Base-by-base conservation (phyloP, 2,888 invertebrate species). In the Chirona hameri region DNA sequence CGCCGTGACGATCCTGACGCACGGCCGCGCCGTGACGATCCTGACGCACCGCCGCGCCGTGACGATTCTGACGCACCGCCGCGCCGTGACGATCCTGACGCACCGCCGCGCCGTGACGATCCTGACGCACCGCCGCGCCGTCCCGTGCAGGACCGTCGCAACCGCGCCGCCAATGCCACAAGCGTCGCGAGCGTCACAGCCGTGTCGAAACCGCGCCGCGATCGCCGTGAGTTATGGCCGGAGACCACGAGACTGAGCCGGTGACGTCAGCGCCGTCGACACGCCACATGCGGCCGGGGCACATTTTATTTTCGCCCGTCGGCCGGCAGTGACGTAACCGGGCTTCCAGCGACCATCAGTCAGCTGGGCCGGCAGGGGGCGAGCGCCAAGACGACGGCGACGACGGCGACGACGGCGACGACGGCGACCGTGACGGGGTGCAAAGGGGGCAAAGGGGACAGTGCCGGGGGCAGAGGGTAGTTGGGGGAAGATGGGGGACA, bases 301-400 rank as follows among this genome's bases (percentile, higher is more conserved):
- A 65, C 65, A 65, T 65, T 65, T 65, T 65, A 65, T 65, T 65
- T 65, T 65, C 27, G 65, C 65, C 27, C n/a, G n/a, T 52, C 15
- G 65, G n/a, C 65, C 5, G 65, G 5, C 65, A 7, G 65, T 65
- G 65, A 65, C 65, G 65, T 27, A 27, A 9, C 18, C 65, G 65
- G 27, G 65, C 65, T 65, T 65, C 65, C 72, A 31, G 72, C 5
- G 72, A 18, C 18, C 72, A 72, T 72, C 72, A 29, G 12, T 72
- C 72, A 31, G 60, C n/a, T n/a, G n/a, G 7, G 2, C n/a, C 24
- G n/a, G 24, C 5, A n/a, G 72, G 72, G n/a, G 65, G 27, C 65
- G 65, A 7, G 65, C 57, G 57, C 21, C 57, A 60, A 60, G 65
- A 52, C 52, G 52, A 18, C 52, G 65, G 27, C 27, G 65, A 65